phyloP scores from a whole-genome alignment of 2,797 vertebrate species.

The Telmatherina bonti region DNA sequence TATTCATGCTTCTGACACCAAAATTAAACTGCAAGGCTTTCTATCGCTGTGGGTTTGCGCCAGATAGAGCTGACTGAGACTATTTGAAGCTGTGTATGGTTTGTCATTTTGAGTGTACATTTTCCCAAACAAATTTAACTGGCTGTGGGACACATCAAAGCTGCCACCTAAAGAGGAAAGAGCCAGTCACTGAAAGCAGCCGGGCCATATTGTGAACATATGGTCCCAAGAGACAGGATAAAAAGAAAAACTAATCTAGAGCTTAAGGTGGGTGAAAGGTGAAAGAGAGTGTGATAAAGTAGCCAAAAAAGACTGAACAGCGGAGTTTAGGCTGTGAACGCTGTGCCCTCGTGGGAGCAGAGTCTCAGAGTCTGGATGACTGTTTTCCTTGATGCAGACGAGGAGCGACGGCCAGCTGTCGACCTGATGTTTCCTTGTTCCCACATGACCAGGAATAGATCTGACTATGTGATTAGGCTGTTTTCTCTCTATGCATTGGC shows the following conservation, averaged over 20 bases:
- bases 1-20: neutral
- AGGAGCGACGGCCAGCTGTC: conserved; percentile 66
- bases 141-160: conserved; percentile 63
- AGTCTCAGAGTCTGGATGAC: conserved; percentile 43
- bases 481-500: conserved; percentile 38
- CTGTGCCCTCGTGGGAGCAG: conserved; percentile 41
- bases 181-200: conserved; percentile 33
- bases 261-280: too few species aligned
- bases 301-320: conserved; percentile 32
- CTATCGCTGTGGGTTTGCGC: neutral
- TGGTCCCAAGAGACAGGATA: conserved; percentile 42
- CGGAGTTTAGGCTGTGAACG: conserved; percentile 45
- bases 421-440: conserved; percentile 72
- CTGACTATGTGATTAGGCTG: conserved; percentile 59
- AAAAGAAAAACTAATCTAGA: conserved; percentile 49
- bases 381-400: conserved; percentile 42
- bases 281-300: conserved; percentile 53
- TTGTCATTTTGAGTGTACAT: conserved; percentile 37
- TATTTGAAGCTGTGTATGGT: conserved; percentile 29
- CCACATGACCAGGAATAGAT: conserved; percentile 72
- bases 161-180: conserved; percentile 28
- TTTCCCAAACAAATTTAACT: conserved; percentile 55
- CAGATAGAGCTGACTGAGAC: conserved; percentile 22
- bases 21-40: conserved; percentile 3
- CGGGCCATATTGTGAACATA: conserved; percentile 56